Evolutionary conservation across 2,797 vertebrate genomes (phyloP).

Genomic region (Rhadinocentrus ornatus): DNA sequence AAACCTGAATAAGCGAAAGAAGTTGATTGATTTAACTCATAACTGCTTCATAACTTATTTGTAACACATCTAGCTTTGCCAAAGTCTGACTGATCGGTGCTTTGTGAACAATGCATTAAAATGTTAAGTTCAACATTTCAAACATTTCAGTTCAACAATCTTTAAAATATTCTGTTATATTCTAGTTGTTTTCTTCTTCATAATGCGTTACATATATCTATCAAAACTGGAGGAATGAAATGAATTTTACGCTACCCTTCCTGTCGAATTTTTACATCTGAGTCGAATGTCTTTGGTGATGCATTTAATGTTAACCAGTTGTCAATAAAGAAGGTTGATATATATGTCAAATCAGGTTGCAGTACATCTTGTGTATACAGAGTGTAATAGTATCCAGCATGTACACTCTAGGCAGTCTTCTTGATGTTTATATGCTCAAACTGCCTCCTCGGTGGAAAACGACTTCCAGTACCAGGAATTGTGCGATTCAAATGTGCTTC

Average conservation of each 20-base stretch:
- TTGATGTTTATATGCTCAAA: slow-evolving; percentile 63
- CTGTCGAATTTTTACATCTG: slow-evolving; percentile 9
- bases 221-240: background rate
- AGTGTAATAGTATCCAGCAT: slow-evolving; percentile 47
- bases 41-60: background rate
- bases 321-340: slow-evolving; percentile 39
- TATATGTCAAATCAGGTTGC: slow-evolving; percentile 30
- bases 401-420: slow-evolving; percentile 40
- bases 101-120: background rate
- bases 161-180: slow-evolving; percentile 6
- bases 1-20: slow-evolving; percentile 9
- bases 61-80: background rate
- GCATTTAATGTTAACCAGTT: slow-evolving; percentile 16
- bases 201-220: background rate
- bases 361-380: slow-evolving; percentile 50
- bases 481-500: slow-evolving; percentile 66
- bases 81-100: background rate
- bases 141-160: no score
- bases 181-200: background rate
- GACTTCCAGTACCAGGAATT: slow-evolving; percentile 29
- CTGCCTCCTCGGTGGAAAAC: slow-evolving; percentile 46
- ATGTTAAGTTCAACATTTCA: background rate
- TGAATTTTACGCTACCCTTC: slow-evolving; percentile 15
- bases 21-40: background rate
- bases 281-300: slow-evolving; percentile 13